These are phyloP conservation scores for Hippoglossus hippoglossus DNA, from an alignment of 2,797 vertebrate species.

Conservation along the genomic window DNA sequence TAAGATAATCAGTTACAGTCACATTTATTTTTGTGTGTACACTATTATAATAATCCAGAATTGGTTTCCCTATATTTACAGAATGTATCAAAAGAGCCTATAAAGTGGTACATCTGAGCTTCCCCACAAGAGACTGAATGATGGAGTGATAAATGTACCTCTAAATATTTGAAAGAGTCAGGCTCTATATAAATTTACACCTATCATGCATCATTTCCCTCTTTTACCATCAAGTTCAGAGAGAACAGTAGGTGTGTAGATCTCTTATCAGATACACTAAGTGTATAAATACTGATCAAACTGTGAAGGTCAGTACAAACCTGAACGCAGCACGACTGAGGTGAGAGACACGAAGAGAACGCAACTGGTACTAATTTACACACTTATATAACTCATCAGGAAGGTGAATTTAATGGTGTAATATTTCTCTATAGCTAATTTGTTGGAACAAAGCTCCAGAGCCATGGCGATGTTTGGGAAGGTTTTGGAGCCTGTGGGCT, in stretches of 20 bases:
- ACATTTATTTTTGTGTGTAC: too few species aligned
- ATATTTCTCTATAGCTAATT: not conserved
- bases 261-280: conserved; percentile 59
- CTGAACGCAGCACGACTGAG: conserved; percentile 9
- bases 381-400: not conserved
- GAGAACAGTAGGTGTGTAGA: conserved; percentile 20
- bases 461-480: conserved; percentile 82
- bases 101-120: too few species aligned
- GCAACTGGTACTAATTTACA: too few species aligned
- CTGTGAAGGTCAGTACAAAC: conserved; percentile 64
- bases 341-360: conserved; percentile 28
- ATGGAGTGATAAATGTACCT: too few species aligned
- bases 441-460: not conserved
- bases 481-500: conserved; percentile 81
- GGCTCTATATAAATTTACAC: too few species aligned
- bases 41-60: too few species aligned
- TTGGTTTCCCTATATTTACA: too few species aligned
- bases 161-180: too few species aligned
- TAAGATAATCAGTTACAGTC: too few species aligned
- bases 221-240: conserved; percentile 3
- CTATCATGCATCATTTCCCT: not conserved
- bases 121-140: too few species aligned
- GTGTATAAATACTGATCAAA: conserved; percentile 67
- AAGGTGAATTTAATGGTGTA: not conserved
- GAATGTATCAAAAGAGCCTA: too few species aligned